A percentile compares a stretch with the other conserved stretches of the same genome.
Conservation (phyloP, 2,888 invertebrate genomes). For the Operophtera brumata region DNA sequence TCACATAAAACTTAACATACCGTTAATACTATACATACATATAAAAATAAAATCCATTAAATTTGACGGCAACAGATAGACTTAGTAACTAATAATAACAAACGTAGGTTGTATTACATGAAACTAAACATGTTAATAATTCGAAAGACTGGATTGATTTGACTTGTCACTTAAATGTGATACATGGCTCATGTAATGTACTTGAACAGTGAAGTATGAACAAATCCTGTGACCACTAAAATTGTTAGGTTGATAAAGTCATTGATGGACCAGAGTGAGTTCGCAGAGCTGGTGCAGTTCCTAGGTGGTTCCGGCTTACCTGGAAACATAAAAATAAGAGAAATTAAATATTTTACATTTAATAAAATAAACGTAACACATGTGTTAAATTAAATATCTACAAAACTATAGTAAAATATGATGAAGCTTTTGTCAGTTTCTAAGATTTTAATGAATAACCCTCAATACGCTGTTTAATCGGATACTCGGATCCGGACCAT, state of each 20-base stretch:
- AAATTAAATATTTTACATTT: too few species aligned
- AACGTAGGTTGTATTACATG: slow-evolving; percentile 30
- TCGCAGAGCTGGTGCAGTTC: slow-evolving; percentile 66
- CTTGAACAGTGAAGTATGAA: slow-evolving; percentile 52
- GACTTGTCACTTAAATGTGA: slow-evolving; percentile 19
- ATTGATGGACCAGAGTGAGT: slow-evolving; percentile 39
- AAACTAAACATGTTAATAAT: slow-evolving; percentile 35
- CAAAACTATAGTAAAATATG: too few species aligned
- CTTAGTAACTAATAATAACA: slow-evolving; percentile 41
- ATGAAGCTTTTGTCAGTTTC: too few species aligned
- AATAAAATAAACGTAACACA: not conserved
- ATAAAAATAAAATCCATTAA: slow-evolving; percentile 53
- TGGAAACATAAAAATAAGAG: slow-evolving; percentile 33
- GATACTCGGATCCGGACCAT: too few species aligned
- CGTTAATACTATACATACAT: slow-evolving; percentile 49
- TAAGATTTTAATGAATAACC: too few species aligned
- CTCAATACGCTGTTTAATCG: too few species aligned
- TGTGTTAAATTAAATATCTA: not conserved
- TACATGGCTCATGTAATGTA: slow-evolving; percentile 46
- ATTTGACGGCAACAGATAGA: slow-evolving; percentile 56
- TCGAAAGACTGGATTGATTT: slow-evolving; percentile 24
- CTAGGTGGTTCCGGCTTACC: slow-evolving; percentile 66
- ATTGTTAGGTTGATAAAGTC: slow-evolving; percentile 43
- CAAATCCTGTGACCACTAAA: slow-evolving; percentile 41
- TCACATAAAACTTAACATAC: slow-evolving; percentile 72